Evolutionary conservation across 2,797 vertebrate genomes (phyloP), one percentile per base, ranked within the genome.

Genomic region (Dendrocincla tyrannina): DNA sequence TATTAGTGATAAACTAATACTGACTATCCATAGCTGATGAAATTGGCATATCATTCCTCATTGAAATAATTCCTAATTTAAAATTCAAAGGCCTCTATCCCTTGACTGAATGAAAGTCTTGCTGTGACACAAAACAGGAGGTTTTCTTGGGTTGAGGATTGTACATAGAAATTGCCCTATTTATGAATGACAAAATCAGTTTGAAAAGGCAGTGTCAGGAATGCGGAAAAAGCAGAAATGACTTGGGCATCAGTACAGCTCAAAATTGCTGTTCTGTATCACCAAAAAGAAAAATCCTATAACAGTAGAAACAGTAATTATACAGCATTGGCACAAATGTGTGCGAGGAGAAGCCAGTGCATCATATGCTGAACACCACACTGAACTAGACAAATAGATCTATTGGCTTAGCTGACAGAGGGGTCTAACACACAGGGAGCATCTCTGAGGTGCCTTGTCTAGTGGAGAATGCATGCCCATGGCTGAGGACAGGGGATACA

Each of bases 1-100:
- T 85, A 67, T 88, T 87, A 77, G 49, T 46, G 52, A 79, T 95
- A 74, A 91, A 87, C 35, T 91, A 59, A 67, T 58, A 59, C 2
- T 41, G 22, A 25, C 33, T 84, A 11, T 46, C 63, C 17, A 6
- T 68, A 89, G 70, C 60, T 85, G 77, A 49, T n/a, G 23, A 59
- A 66, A 85, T 56, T 50, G 33, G 17, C 59, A 4, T 55, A 73
- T 64, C 22, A 11, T 72, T 77, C 42, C 63, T 62, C 3, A 2
- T 6, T 59, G 33, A 80, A 89, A 25, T 82, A 0, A 53, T n/a
- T 85, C 16, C 12, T 85, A 53, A 56, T 83, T 84, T 67, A 52
- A 83, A 52, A 32, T 35, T 35, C 28, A 53, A 44, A 66, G 50
- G 19, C 42, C 14, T 89, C 30, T 33, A 13, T 37, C 50, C 11